Percentiles rank a stretch among this genome's conserved stretches.
Evolutionary conservation across 2,797 vertebrate genomes (phyloP).

Genomic region (Luscinia luscinia): DNA sequence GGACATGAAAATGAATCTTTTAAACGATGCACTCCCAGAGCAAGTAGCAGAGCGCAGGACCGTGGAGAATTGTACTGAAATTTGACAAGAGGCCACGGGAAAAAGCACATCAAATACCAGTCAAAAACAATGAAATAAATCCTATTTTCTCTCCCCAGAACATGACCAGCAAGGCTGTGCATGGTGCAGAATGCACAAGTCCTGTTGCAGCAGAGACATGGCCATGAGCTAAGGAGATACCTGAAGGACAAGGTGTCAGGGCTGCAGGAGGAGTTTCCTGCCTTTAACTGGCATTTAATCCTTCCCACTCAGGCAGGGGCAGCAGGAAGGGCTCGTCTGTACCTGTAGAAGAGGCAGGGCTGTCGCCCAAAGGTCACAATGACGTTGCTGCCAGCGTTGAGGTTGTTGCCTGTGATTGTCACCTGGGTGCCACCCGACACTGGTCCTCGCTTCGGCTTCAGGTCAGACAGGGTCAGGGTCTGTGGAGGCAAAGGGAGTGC

Average conservation of each 20-base stretch:
- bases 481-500: slow-evolving; percentile 63
- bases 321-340: neutral
- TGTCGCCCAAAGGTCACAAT: slow-evolving; percentile 92
- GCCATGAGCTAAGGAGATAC: neutral
- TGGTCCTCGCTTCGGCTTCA: slow-evolving; percentile 90
- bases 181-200: neutral
- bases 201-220: rapidly evolving
- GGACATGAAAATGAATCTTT: slow-evolving; percentile 49
- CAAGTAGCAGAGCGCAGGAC: neutral
- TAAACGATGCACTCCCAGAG: neutral
- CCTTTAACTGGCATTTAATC: neutral
- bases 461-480: slow-evolving; percentile 86
- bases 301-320: rapidly evolving
- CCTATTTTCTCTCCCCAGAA: neutral
- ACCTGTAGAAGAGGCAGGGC: slow-evolving; percentile 94
- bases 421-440: slow-evolving; percentile 95
- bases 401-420: slow-evolving; percentile 94
- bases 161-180: neutral
- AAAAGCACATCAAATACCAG: slow-evolving; percentile 26
- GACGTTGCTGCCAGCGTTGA: slow-evolving; percentile 95
- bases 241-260: neutral
- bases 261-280: neutral
- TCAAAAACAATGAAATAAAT: slow-evolving; percentile 46
- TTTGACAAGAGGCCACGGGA: slow-evolving; percentile 37
- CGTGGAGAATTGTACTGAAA: slow-evolving; percentile 21